phyloP scores from a whole-genome alignment of 2,113 vertebrate genomes.

The Bothrops jararaca region DNA sequence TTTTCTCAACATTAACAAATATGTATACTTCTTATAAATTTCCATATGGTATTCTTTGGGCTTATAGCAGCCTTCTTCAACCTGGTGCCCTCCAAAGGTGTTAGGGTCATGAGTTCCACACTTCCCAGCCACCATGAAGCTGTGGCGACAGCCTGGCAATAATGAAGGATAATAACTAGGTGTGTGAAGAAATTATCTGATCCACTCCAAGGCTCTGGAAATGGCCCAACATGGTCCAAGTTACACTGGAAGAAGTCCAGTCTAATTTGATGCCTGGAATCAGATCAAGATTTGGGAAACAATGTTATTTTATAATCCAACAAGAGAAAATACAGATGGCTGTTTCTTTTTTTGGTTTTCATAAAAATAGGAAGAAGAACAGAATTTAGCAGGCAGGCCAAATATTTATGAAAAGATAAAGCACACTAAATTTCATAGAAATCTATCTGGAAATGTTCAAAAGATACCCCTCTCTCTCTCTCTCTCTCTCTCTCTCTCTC shows the following conservation, averaged over 20 bases:
- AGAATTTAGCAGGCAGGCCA: background rate
- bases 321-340: background rate
- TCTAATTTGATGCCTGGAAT: background rate
- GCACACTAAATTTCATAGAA: background rate
- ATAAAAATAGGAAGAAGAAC: background rate
- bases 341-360: background rate
- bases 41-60: conserved; percentile 12
- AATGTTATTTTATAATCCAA: background rate
- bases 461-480: background rate
- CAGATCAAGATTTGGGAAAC: background rate
- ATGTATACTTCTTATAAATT: conserved; percentile 14
- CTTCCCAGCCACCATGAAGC: background rate
- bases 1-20: conserved; percentile 20
- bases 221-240: background rate
- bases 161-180: background rate
- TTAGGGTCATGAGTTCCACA: background rate
- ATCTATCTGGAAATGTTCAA: background rate
- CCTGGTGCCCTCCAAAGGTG: background rate
- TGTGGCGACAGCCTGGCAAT: background rate
- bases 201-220: background rate
- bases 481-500: too few species aligned
- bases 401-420: background rate
- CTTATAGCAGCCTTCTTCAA: background rate
- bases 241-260: background rate
- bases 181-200: background rate